phyloP scores from a whole-genome alignment of 2,113 vertebrate species.

The Anoplopoma fimbria region DNA sequence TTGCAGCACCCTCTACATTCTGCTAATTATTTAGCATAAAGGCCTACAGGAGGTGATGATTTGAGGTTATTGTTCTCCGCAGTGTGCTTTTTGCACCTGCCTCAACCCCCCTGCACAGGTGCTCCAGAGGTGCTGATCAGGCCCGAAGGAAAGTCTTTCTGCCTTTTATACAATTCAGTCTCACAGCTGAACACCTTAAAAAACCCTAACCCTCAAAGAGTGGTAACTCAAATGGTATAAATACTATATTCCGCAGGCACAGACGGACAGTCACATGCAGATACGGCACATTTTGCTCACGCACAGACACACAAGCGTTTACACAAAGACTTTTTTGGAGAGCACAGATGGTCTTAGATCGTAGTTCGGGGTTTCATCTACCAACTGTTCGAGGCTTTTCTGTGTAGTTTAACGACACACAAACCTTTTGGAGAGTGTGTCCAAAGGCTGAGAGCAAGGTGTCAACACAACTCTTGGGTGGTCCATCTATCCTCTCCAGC shows the following conservation, averaged over 20 bases:
- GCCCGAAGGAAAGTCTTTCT: slow-evolving; percentile 4
- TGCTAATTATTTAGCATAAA: slow-evolving; percentile 52
- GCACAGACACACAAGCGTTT: background rate
- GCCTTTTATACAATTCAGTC: slow-evolving; percentile 18
- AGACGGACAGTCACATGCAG: slow-evolving; percentile 5
- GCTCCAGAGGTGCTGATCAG: slow-evolving; percentile 40
- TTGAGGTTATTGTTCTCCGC: slow-evolving; percentile 47
- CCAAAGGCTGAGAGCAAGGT: slow-evolving; percentile 25
- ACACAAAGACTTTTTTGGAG: slow-evolving; percentile 8
- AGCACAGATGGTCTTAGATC: slow-evolving; percentile 10
- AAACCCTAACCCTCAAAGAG: background rate
- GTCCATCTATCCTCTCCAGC: slow-evolving; percentile 43
- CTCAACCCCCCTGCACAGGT: slow-evolving; percentile 35
- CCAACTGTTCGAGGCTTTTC: slow-evolving; percentile 4
- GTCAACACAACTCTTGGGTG: slow-evolving; percentile 62
- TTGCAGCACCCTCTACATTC: slow-evolving; percentile 9
- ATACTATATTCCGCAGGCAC: background rate
- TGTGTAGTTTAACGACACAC: slow-evolving; percentile 7
- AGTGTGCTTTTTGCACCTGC: slow-evolving; percentile 32
- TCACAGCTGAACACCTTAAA: slow-evolving; percentile 8
- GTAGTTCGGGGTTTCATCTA: slow-evolving; percentile 8
- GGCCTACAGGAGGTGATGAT: slow-evolving; percentile 53
- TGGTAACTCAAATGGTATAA: background rate
- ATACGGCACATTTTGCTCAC: slow-evolving; percentile 18
- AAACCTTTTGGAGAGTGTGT: slow-evolving; percentile 29